Base-by-base conservation (phyloP, 2,888 invertebrate species). In the Amaurobius ferox region DNA sequence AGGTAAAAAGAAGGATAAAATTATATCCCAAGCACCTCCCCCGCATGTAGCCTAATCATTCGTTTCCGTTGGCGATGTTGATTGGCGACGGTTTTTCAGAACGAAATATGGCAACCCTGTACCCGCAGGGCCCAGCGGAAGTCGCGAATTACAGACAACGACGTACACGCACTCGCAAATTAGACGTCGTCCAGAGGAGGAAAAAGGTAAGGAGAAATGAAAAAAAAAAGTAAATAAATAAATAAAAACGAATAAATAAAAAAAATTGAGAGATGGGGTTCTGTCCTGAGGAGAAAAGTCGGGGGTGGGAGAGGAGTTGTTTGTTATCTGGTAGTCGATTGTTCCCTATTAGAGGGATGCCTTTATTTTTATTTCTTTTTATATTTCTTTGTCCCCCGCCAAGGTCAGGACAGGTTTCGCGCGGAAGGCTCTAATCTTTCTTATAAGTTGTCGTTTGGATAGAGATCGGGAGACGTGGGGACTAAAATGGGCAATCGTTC, bases 91-190 rank as follows among this genome's bases (percentile, higher is more conserved):
- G 39, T 61, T 66, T 66, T 23, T 32, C 30, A 66, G 19, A 32
- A 9, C 23, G 35, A 32, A 35, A 66, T 30, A 19, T 23, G 66
- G 66, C 48, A 77, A 81, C 81, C 81, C 81, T 81, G 26, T 28
- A 32, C 74, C 86, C 86, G 28, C 30, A 55, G 86, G 86, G 72
- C 70, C 39, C 61, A 86, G 86, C 86, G 86, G 86, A 86, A 86
- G 86, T 86, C 79, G 86, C 79, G 86, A 86, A 86, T 86, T 86
- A 86, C 73, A 86, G 86, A 76, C 79, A 79, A 79, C 86, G 86
- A 86, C 86, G 72, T 64, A 86, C 86, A 86, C 83, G 83, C 83
- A 83, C 77, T 83, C 77, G 83, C 77, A 83, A 83, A 83, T 83
- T 83, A 83, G 83, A 77, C 77, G 77, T 77, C 83, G 83, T 77